phyloP scores from a whole-genome alignment of 2,797 vertebrate genomes.

The Ptychobarbus kaznakovi region DNA sequence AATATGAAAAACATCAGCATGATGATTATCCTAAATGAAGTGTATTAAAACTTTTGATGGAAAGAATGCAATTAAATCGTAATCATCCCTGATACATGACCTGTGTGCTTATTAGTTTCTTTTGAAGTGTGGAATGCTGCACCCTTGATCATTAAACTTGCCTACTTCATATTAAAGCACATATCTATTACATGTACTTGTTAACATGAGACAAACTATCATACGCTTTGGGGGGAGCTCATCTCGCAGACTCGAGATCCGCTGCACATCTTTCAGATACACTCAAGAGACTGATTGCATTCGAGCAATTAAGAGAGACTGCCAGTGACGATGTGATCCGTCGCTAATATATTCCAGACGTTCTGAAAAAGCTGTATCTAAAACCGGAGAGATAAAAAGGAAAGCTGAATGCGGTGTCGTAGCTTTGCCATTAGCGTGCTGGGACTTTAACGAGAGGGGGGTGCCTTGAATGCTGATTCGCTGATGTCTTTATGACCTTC shows the following conservation, averaged over 20 bases:
- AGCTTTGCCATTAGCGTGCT: constrained; percentile 55
- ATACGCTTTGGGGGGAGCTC: constrained; percentile 53
- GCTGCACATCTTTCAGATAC: constrained; percentile 45
- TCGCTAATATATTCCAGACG: constrained; percentile 58
- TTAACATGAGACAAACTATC: constrained; percentile 54
- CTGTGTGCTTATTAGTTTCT: neutral
- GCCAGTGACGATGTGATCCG: constrained; percentile 55
- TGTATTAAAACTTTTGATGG: neutral
- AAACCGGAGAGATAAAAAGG: constrained; percentile 57
- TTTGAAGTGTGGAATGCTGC: neutral
- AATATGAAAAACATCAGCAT: neutral
- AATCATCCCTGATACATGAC: constrained; percentile 11
- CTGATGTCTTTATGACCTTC: constrained; percentile 63
- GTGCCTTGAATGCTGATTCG: constrained; percentile 56
- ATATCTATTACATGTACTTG: constrained; percentile 48
- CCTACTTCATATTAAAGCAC: constrained; percentile 27
- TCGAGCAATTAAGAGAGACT: constrained; percentile 55
- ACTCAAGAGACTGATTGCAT: constrained; percentile 48
- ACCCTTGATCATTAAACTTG: constrained; percentile 1
- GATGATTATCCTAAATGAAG: neutral
- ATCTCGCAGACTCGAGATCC: constrained; percentile 37
- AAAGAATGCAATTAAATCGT: neutral
- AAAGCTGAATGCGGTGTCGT: constrained; percentile 47
- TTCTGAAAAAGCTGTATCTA: constrained; percentile 54
- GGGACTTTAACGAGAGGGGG: constrained; percentile 56